Evolutionary conservation across 2,113 vertebrate genomes (phyloP), one percentile per base, ranked within the genome.

Genomic region (Hipposideros armiger): DNA sequence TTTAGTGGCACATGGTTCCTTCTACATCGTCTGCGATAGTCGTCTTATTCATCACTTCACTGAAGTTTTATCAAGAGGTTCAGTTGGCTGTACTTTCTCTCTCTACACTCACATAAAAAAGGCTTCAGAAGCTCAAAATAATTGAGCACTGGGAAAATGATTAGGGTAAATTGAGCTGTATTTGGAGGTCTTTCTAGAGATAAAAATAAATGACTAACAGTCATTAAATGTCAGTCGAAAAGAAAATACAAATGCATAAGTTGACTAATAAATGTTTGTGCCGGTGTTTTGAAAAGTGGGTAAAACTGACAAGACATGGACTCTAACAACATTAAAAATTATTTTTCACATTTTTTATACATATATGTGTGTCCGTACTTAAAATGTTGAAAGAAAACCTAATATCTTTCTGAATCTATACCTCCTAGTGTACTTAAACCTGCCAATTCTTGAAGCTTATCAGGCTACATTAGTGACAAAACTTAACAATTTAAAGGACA

Each of bases 81-180:
- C 60, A 66, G 42, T 95, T 94, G 84, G 90, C 81, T 81, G 83
- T 93, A 58, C 83, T 98, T 95, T 88, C 64, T 85, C 94, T 92
- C 32, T 96, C 45, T 94, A 95, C 87, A 93, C 42, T 97, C 82
- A 45, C 69, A 97, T 78, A 88, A 97, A 95, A 50, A 91, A 89
- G 85, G 42, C 5, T 20, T 30, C 9, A 90, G 54, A 96, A 97
- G 78, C 96, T 95, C 45, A 96, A 96, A 91, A 84, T 85, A 96
- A 20, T 72, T 93, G 87, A 66, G 28, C 72, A 87, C 47, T 50
- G 58, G n/a, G 66, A 89, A 97, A 96, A 87, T 11, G 36, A 97
- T 80, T n/a, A 81, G 47, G 17, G 64, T 74, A 94, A 95, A 87
- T 67, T 90, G 47, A 30, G n/a, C 13, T 96, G n/a, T n/a, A 87